Base-by-base conservation (phyloP, 1,140 invertebrate genomes). In the Steinernema feltiae region DNA sequence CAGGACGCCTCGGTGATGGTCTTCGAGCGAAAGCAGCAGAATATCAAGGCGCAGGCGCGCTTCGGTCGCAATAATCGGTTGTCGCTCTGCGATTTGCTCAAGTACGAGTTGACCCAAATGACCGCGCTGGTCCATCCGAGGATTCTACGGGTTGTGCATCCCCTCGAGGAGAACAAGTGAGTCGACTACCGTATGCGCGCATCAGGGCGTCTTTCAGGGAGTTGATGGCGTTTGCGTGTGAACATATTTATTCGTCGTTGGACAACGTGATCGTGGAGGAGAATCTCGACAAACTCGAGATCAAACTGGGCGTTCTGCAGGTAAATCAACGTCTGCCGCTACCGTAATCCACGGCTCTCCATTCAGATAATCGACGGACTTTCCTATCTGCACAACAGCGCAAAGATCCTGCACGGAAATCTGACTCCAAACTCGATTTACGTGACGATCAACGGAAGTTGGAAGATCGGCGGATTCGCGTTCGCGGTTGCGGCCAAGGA, bases 381-480 rank as follows among this genome's bases (percentile, higher is more conserved):
- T 63, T 82, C 84, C 0, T 88, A 86, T 74, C 76, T 88, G 15
- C 88, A 88, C 79, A 82, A 81, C 53, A 77, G 82, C 1, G 87
- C 87, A 71, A 83, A 84, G 74, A 77, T 87, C 3, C 78, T 88
- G 0, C 88, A 88, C 72, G 82, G 86, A n/a, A 88, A 88, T 78
- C 81, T 88, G 3, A 86, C 82, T 71, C 87, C 88, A 7, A 82
- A 86, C 30, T 86, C 86, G 18, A 83, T 88, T 1, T 82, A 88
- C 17, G 83, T 88, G 17, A 88, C 87, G 2, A 84, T 81, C 32
- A 79, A 81, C 24, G 86, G 87, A 30, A 81, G 75, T 30, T 88
- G 88, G 88, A 88, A 88, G 82, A 80, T 88, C n/a, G 83, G 85
- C n/a, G 87, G 87, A 32, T 82, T 88, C 63, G 86, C 87, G 12